Conservation (phyloP, 92 coral and sea anemone genomes). For the Porites evermanni region DNA sequence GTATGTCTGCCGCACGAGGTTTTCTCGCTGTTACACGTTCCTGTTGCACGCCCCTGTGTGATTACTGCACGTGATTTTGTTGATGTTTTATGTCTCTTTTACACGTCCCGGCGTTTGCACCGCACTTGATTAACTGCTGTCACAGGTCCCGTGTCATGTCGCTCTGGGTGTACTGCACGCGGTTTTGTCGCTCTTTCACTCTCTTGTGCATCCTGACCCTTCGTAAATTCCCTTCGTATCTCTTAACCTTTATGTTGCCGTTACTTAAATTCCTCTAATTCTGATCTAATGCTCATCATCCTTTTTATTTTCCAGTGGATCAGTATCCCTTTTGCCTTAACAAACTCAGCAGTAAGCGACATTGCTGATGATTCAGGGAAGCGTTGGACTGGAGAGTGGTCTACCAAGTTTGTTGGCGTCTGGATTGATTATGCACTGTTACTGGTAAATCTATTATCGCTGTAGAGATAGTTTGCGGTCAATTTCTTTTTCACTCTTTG, state of each 20-base stretch:
- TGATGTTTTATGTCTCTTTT: too few species aligned
- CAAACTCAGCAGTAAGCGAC: conserved; percentile 64
- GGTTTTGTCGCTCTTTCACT: too few species aligned
- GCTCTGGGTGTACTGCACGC: too few species aligned
- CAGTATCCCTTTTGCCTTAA: conserved; percentile 83
- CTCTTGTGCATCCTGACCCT: too few species aligned
- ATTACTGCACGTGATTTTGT: too few species aligned
- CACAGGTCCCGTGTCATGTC: too few species aligned
- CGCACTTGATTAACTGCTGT: too few species aligned
- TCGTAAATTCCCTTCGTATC: too few species aligned
- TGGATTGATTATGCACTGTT: conserved; percentile 75
- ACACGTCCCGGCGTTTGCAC: too few species aligned
- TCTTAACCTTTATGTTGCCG: background rate
- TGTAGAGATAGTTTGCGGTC: background rate
- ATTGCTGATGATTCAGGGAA: conserved; percentile 55
- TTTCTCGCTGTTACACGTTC: too few species aligned
- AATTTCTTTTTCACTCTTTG: background rate
- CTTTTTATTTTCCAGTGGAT: conserved; percentile 63
- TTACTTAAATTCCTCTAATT: background rate
- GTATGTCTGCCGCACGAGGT: too few species aligned
- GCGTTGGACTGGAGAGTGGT: conserved; percentile 74
- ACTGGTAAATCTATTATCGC: conserved; percentile 45
- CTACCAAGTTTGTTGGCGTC: conserved; percentile 54
- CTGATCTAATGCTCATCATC: background rate
- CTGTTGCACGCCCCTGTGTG: too few species aligned